Conservation (phyloP, 2,797 vertebrate species). For the Gila robusta region DNA sequence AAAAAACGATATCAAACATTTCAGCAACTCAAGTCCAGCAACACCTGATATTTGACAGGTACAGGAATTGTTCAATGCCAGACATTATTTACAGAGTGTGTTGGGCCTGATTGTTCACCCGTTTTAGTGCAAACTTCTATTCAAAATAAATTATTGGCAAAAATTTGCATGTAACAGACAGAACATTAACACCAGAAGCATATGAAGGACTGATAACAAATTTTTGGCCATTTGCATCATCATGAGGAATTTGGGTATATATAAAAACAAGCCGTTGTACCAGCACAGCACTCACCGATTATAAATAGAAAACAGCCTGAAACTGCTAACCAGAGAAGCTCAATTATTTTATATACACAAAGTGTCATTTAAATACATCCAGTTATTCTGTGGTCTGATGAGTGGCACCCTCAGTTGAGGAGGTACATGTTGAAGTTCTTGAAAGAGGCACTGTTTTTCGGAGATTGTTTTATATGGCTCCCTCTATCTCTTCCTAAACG, state of each 20-base stretch:
- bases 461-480: background rate
- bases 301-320: constrained; percentile 1
- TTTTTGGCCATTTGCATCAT: background rate
- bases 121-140: background rate
- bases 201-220: constrained; percentile 1
- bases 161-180: background rate
- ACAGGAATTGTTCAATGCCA: background rate
- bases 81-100: constrained; percentile 2
- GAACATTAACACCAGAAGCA: background rate
- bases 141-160: background rate
- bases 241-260: background rate
- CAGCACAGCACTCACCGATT: too few relatives aligned
- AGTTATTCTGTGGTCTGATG: background rate
- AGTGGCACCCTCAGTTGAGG: background rate
- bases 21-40: constrained; percentile 12
- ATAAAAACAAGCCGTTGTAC: background rate
- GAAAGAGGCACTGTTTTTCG: constrained; percentile 17
- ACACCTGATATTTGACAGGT: constrained; percentile 1
- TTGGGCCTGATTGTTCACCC: background rate
- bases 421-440: background rate
- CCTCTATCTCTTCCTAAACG: constrained; percentile 77
- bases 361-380: background rate
- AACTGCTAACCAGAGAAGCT: background rate
- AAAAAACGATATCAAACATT: background rate
- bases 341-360: background rate